Conservation (phyloP, 1,140 invertebrate species). For the Sesamia nonagrioides region DNA sequence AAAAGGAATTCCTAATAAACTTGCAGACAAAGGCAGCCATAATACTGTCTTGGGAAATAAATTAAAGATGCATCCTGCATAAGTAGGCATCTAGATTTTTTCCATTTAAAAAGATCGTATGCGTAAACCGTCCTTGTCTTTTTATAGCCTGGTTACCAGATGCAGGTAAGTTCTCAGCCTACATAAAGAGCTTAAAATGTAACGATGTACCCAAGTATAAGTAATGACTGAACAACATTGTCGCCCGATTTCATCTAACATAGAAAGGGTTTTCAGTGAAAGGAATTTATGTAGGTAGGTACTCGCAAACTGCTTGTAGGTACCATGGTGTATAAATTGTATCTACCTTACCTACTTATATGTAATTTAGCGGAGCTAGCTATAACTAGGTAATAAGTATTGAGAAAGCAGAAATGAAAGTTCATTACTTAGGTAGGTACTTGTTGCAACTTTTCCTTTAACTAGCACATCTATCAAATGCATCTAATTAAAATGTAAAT, state of each 20-base stretch:
- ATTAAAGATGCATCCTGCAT: conserved; percentile 28
- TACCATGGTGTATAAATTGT: conserved; percentile 41
- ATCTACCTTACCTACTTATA: not conserved
- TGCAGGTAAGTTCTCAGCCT: conserved; percentile 24
- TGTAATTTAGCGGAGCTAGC: conserved; percentile 9
- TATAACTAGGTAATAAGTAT: conserved; percentile 7
- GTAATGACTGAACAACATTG: conserved; percentile 55
- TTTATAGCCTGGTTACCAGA: conserved; percentile 23
- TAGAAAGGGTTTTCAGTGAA: conserved; percentile 53
- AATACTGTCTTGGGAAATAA: not conserved
- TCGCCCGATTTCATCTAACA: conserved; percentile 39
- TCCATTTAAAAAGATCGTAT: conserved; percentile 29
- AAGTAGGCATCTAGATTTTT: conserved; percentile 19
- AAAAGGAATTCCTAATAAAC: conserved; percentile 26
- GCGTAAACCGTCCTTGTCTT: conserved; percentile 11
- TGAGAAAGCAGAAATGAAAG: conserved; percentile 9
- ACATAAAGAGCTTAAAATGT: conserved; percentile 47
- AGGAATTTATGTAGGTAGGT: conserved; percentile 56
- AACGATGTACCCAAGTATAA: conserved; percentile 48
- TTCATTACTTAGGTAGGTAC: too few species aligned
- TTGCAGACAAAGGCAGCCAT: not conserved
- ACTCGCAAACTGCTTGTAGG: conserved; percentile 29
- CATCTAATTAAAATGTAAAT: too few species aligned
- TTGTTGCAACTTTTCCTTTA: not conserved
- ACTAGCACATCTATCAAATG: not conserved